Base-by-base conservation (phyloP, 2,888 invertebrate species). In the Vesta saturnalis region DNA sequence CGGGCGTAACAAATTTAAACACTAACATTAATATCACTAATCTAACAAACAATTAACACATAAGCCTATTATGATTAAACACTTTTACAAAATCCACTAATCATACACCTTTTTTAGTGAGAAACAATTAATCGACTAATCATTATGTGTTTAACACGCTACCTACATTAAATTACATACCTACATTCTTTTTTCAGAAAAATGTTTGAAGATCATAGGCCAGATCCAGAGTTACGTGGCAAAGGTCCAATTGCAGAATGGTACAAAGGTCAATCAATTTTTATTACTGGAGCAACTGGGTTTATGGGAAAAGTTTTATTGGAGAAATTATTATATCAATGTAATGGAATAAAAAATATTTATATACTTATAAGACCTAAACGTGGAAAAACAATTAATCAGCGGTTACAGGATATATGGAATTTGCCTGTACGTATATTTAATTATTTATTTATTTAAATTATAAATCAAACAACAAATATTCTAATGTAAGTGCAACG, bases 321-420 rank as follows among this genome's bases (percentile, higher is more conserved):
- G 57, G 91, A 91, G 82, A 91, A 91, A 78, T 82, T 92, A 4
- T 84, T 92, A 8, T 90, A 89, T 80, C 87, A 89, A 70, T 90
- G 91, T 67, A 87, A 89, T 0, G 89, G 89, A 21, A 79, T 91
- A 4, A 88, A 87, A 43, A 87, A 87, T 75, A 84, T 92, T 60
- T 91, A 89, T 79, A 88, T 90, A 35, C 83, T 91, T 64, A 86
- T 91, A 74, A 85, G 92, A 1, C 85, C 88, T 6, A 92, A 92
- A 77, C 86, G 89, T 8, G 91, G 90, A 74, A 90, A 89, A 78
- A 83, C 88, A 0, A 88, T 89, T 1, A 88, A 89, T 74, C 81
- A 88, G 66, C 85, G 92, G 58, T 85, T 91, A 60, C 89, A 91
- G 71, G 90, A 91, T 67, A 91, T 91, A 89, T 89, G 89, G 84